phyloP scores from a whole-genome alignment of 1,140 invertebrate genomes.

The Acromyrmex charruanus region DNA sequence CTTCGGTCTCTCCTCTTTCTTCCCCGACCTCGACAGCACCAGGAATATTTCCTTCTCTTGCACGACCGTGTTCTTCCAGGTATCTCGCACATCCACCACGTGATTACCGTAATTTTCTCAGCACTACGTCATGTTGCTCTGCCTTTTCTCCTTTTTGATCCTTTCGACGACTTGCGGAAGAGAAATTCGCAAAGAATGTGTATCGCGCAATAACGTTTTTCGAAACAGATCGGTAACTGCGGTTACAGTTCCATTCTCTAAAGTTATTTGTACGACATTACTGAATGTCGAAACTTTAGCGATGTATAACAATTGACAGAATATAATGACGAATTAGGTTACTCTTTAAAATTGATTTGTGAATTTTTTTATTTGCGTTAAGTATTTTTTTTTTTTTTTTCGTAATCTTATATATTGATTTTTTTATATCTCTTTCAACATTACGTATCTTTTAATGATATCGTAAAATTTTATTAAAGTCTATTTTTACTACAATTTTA shows the following conservation, averaged over 20 bases:
- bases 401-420: not conserved
- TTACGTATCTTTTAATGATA: not conserved
- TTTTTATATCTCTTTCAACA: too few relatives aligned
- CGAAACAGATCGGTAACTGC: not conserved
- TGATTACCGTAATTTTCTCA: constrained; percentile 74
- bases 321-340: not conserved
- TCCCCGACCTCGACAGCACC: constrained; percentile 10
- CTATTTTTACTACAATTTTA: too few relatives aligned
- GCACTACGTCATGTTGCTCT: constrained; percentile 59
- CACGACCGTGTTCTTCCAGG: constrained; percentile 59
- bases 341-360: not conserved
- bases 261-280: not conserved
- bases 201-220: not conserved
- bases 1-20: constrained; percentile 7
- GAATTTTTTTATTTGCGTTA: not conserved
- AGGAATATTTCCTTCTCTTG: constrained; percentile 63
- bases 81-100: constrained; percentile 65
- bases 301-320: not conserved
- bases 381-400: not conserved
- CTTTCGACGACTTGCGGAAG: constrained; percentile 3
- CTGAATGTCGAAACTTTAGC: not conserved
- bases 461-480: not conserved
- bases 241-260: not conserved
- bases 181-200: not conserved
- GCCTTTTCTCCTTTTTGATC: constrained; percentile 34